Conservation (phyloP, 2,888 invertebrate genomes). For the Bembecia ichneumoniformis region DNA sequence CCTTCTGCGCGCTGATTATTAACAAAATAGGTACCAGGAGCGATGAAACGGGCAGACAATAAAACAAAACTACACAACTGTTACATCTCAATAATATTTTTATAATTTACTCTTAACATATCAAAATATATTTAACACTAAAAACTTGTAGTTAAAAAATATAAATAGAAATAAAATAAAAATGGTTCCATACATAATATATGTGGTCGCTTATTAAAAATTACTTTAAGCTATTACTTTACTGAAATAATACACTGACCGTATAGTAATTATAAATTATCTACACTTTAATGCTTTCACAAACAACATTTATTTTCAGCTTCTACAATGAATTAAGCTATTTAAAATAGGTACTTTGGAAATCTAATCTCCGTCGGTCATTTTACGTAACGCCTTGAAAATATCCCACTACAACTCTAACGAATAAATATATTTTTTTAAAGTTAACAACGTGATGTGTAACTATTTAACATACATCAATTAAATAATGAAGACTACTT, state of each 20-base stretch:
- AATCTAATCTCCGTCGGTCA: not conserved
- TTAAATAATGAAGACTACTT: not conserved
- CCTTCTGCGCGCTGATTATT: too few relatives aligned
- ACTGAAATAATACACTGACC: not conserved
- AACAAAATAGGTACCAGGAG: not conserved
- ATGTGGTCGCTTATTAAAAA: not conserved
- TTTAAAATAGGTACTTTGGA: not conserved
- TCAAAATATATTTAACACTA: conserved; percentile 11
- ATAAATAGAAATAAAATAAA: not conserved
- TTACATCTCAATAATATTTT: conserved; percentile 11
- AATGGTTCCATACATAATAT: not conserved
- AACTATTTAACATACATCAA: not conserved
- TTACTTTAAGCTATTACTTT: not conserved
- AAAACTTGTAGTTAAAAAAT: not conserved
- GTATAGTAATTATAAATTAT: not conserved
- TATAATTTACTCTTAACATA: conserved; percentile 29
- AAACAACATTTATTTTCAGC: conserved; percentile 1
- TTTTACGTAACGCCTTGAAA: not conserved
- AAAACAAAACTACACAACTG: conserved; percentile 16
- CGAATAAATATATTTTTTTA: not conserved
- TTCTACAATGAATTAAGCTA: not conserved
- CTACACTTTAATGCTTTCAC: not conserved
- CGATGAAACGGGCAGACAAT: not conserved
- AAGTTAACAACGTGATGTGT: not conserved
- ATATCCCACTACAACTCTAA: not conserved